phyloP scores from a whole-genome alignment of 1,140 invertebrate species.

The Gonatopus flavifemur region DNA sequence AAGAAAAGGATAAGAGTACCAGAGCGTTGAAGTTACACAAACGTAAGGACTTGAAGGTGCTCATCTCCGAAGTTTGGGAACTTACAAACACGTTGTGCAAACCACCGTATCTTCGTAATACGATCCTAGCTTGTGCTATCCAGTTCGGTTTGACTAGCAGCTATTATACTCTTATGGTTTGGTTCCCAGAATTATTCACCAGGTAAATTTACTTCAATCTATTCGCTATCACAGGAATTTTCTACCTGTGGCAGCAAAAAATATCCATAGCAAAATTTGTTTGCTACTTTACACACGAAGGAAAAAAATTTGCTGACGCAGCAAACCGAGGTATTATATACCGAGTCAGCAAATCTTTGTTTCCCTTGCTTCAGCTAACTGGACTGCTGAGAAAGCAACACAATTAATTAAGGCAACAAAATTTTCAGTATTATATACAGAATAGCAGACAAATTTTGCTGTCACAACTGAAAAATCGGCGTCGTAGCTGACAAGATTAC shows the following conservation, averaged over 20 bases:
- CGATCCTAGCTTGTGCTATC: conserved; percentile 71
- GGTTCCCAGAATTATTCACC: conserved; percentile 78
- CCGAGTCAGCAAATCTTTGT: too few species aligned
- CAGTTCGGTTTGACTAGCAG: conserved; percentile 76
- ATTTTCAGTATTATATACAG: too few species aligned
- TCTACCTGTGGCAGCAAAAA: too few species aligned
- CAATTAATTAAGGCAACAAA: too few species aligned
- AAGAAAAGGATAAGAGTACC: conserved; percentile 59
- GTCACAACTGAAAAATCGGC: too few species aligned
- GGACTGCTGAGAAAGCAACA: too few species aligned
- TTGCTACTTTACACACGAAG: background rate
- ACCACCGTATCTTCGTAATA: conserved; percentile 70
- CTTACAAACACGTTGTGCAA: conserved; percentile 70
- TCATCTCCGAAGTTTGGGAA: conserved; percentile 67
- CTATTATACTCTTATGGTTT: conserved; percentile 81
- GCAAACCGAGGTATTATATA: background rate
- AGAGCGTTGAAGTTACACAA: conserved; percentile 59
- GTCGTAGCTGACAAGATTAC: too few species aligned
- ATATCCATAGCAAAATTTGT: background rate
- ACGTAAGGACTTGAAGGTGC: conserved; percentile 66
- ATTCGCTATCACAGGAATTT: too few species aligned
- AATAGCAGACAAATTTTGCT: too few species aligned
- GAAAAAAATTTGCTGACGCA: background rate
- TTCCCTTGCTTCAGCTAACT: too few species aligned
- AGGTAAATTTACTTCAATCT: conserved; percentile 22